Evolutionary conservation across 2,888 invertebrate species (phyloP).

Genomic region (Platypus cylindrus): DNA sequence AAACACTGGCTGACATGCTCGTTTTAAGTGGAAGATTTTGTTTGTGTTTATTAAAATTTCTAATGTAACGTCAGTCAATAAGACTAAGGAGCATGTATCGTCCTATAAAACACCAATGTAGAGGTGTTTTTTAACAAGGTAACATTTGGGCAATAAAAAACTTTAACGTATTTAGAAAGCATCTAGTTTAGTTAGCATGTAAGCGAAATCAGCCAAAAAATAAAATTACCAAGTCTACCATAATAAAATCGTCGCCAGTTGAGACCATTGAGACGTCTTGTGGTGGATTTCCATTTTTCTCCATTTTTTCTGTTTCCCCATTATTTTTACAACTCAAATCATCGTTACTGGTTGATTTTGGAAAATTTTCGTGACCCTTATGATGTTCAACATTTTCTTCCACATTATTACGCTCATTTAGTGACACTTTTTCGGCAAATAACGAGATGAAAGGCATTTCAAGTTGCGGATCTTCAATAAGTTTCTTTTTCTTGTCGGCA

Average conservation of each 20-base stretch:
- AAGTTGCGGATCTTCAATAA: slow-evolving; percentile 38
- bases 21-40: too few species aligned
- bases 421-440: slow-evolving; percentile 29
- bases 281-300: slow-evolving; percentile 22
- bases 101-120: too few species aligned
- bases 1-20: too few species aligned
- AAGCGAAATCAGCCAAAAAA: slow-evolving; percentile 20
- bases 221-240: slow-evolving; percentile 56
- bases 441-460: slow-evolving; percentile 55
- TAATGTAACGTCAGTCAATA: too few species aligned
- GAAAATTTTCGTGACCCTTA: slow-evolving; percentile 10
- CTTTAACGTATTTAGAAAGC: too few species aligned
- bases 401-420: slow-evolving; percentile 15
- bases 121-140: too few species aligned
- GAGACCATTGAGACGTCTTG: slow-evolving; percentile 36
- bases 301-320: slow-evolving; percentile 10
- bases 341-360: slow-evolving; percentile 13
- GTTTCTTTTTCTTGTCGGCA: slow-evolving; percentile 51
- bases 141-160: too few species aligned
- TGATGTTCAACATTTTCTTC: slow-evolving; percentile 13
- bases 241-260: slow-evolving; percentile 53
- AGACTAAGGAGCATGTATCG: too few species aligned
- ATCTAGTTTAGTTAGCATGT: too few species aligned
- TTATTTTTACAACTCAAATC: slow-evolving; percentile 8
- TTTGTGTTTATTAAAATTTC: too few species aligned